Percentiles rank a stretch among this genome's conserved stretches.
These are phyloP conservation scores for Murina feae DNA, from an alignment of 2,113 vertebrate species.

Conservation along the genomic window DNA sequence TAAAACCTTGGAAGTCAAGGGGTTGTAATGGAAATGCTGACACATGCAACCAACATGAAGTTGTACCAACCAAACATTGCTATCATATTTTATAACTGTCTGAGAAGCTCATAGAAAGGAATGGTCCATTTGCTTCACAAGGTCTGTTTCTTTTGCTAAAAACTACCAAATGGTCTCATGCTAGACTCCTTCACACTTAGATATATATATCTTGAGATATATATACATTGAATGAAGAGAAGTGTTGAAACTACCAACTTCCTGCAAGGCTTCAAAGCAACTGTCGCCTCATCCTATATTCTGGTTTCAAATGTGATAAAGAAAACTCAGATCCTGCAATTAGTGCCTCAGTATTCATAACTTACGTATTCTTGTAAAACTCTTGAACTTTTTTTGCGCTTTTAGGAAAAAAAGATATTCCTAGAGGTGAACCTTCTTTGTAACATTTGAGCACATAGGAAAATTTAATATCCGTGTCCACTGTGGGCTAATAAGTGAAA, in stretches of 20 bases:
- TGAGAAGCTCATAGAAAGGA: slow-evolving; percentile 63
- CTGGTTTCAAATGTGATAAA: slow-evolving; percentile 3
- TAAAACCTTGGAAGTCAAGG: slow-evolving; percentile 72
- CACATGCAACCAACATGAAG: slow-evolving; percentile 59
- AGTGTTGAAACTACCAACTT: not conserved
- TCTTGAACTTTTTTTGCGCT: not conserved
- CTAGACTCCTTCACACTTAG: not conserved
- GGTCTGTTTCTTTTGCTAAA: slow-evolving; percentile 47
- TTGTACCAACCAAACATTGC: slow-evolving; percentile 47
- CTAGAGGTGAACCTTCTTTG: not conserved
- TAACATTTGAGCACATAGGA: not conserved
- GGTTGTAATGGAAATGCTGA: slow-evolving; percentile 78
- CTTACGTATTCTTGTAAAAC: not conserved
- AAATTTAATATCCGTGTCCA: not conserved
- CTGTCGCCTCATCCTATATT: not conserved
- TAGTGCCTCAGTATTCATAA: not conserved
- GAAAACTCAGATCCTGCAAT: not conserved
- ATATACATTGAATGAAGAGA: not conserved
- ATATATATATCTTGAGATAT: too few relatives aligned
- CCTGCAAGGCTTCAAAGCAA: not conserved
- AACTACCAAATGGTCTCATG: slow-evolving; percentile 31
- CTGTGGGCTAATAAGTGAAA: not conserved
- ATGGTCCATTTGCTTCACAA: slow-evolving; percentile 43
- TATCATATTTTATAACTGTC: slow-evolving; percentile 71
- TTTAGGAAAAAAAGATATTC: not conserved